Percentiles rank a stretch among this genome's conserved stretches.
Conservation (phyloP, 2,113 vertebrate genomes). For the Ceyx melanurus region DNA sequence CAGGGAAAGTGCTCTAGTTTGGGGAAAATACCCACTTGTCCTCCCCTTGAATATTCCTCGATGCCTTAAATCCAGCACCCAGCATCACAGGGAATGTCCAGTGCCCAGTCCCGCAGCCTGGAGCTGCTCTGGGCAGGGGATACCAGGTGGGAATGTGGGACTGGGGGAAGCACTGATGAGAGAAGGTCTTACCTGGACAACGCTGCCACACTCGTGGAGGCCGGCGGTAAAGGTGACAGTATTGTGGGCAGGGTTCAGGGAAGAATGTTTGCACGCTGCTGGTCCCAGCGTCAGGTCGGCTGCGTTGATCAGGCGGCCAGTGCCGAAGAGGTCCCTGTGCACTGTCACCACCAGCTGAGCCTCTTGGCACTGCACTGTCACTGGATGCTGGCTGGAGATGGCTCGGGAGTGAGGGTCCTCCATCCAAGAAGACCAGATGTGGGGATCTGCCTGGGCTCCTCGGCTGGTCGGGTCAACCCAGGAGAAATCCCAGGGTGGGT, state of each 20-base stretch:
- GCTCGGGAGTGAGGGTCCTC: not conserved
- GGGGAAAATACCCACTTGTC: rapidly evolving
- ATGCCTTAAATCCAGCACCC: rapidly evolving
- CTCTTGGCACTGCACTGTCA: slow-evolving; percentile 12
- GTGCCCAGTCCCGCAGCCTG: rapidly evolving
- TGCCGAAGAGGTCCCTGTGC: slow-evolving; percentile 38
- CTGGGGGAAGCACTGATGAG: rapidly evolving
- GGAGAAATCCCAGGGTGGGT: not conserved
- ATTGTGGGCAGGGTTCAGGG: not conserved
- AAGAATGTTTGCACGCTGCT: not conserved
- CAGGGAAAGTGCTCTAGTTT: rapidly evolving
- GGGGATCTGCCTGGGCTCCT: not conserved
- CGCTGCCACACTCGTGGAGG: slow-evolving; percentile 21
- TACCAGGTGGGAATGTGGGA: rapidly evolving
- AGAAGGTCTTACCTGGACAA: not conserved
- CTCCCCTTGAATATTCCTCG: rapidly evolving
- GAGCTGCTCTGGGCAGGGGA: not conserved
- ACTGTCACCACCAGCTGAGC: slow-evolving; percentile 20
- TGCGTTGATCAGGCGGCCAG: not conserved
- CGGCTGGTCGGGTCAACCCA: not conserved
- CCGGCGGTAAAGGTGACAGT: not conserved
- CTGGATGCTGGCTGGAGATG: not conserved
- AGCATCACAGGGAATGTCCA: rapidly evolving
- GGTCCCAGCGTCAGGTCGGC: slow-evolving; percentile 4
- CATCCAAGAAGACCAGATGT: not conserved